Evolutionary conservation across 2,113 vertebrate species (phyloP).

Genomic region (Lagopus leucura): DNA sequence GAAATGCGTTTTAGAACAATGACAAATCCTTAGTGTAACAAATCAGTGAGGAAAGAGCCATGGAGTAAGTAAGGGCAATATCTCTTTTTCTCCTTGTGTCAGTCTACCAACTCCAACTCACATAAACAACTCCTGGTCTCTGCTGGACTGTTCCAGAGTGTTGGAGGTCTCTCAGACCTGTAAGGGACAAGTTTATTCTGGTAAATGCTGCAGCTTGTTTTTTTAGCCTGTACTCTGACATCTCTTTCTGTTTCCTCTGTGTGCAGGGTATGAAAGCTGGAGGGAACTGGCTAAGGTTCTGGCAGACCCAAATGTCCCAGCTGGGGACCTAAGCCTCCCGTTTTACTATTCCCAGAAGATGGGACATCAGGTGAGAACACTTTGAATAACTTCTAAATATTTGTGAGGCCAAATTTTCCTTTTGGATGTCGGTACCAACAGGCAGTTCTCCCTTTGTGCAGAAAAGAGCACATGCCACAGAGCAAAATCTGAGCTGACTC

Average conservation of each 20-base stretch:
- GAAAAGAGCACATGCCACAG: background rate
- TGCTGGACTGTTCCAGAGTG: background rate
- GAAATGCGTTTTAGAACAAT: background rate
- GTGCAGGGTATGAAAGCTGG: constrained; percentile 76
- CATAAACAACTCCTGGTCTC: background rate
- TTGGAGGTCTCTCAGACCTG: background rate
- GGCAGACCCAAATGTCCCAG: constrained; percentile 53
- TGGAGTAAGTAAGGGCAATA: background rate
- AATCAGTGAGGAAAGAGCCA: background rate
- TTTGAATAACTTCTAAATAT: background rate
- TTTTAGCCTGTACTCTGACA: background rate
- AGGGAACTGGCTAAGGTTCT: constrained; percentile 78
- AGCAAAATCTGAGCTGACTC: background rate
- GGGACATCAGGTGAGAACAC: constrained; percentile 60
- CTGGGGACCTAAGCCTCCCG: constrained; percentile 53
- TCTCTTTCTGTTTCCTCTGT: background rate
- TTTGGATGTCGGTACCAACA: background rate
- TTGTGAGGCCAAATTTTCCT: background rate
- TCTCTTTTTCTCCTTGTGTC: background rate
- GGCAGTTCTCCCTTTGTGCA: background rate
- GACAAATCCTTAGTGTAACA: background rate
- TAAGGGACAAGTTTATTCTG: constrained; percentile 11
- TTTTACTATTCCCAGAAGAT: constrained; percentile 26
- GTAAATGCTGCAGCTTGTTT: background rate
- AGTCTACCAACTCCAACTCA: background rate